Evolutionary conservation across 1,140 invertebrate genomes (phyloP), one percentile per base, ranked within the genome.

Genomic region (Xylocopa sonorina): DNA sequence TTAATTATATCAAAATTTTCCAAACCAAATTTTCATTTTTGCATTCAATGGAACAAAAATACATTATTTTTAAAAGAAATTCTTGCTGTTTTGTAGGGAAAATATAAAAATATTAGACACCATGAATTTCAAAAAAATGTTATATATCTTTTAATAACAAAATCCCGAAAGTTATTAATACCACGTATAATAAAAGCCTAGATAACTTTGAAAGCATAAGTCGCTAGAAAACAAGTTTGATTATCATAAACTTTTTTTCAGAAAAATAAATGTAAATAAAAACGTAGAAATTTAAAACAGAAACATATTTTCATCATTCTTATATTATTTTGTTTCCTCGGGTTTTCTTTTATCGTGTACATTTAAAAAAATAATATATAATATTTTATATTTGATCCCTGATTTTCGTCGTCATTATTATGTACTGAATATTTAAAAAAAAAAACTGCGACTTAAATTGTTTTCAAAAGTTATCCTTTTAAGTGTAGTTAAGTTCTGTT

Each of bases 141-240:
- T 27, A 55, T 57, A 24, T 14, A 34, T n/a, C 4, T 21, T 27
- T n/a, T 41, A 62, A 51, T 46, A 3, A 18, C 14, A 10, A 1
- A 43, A 66, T 73, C 6, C 6, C 3, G 7, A 53, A 53, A n/a
- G 12, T 18, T 27, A 24, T 21, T 3, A 12, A 4, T 34, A 51
- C n/a, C n/a, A 48, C 29, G 43, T 48, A 24, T 21, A 53, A n/a
- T 43, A 21, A 50, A 29, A 77, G n/a, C 24, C 58, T 5, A 58
- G 50, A 68, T 76, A 76, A 77, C 41, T 77, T 77, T 60, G 55
- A 46, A 77, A 68, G 58, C 60, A 32, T 18, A 55, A 53, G 51
- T 77, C 74, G 74, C 64, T 57, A 58, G 34, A 3, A 16, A 46
- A 46, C 12, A 14, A 32, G 46, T 9, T n/a, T 14, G 24, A 67